Evolutionary conservation across 2,797 vertebrate species (phyloP).

Genomic region (Gymnoscopelus braueri): DNA sequence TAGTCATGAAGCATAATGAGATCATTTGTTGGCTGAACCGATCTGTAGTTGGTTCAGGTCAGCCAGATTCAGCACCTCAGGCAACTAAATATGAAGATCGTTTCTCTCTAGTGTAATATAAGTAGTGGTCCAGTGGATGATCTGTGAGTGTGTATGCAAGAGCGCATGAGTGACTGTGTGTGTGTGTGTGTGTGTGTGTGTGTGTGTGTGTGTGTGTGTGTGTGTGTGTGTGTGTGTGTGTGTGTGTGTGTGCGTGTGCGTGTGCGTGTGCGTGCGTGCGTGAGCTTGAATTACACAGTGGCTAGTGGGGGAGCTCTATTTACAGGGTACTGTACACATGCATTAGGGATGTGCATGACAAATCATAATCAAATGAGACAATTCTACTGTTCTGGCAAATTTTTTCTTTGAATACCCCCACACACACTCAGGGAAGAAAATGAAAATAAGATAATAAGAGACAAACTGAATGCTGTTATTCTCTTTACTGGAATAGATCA

Average conservation of each 20-base stretch:
- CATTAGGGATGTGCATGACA: too few relatives aligned
- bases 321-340: too few relatives aligned
- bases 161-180: not conserved
- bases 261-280: not conserved
- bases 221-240: not conserved
- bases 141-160: not conserved
- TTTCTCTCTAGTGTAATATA: conserved; percentile 9
- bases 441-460: too few relatives aligned
- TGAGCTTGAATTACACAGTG: not conserved
- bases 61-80: conserved; percentile 39
- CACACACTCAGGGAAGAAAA: too few relatives aligned
- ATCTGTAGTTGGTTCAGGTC: conserved; percentile 20
- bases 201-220: not conserved
- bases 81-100: conserved; percentile 32
- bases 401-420: too few relatives aligned
- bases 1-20: conserved; percentile 21
- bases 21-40: conserved; percentile 17
- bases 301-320: too few relatives aligned
- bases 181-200: conserved; percentile 7
- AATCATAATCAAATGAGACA: too few relatives aligned
- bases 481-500: too few relatives aligned
- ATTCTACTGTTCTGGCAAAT: too few relatives aligned
- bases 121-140: conserved; percentile 18
- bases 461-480: too few relatives aligned
- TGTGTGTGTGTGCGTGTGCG: not conserved